Percentiles rank a stretch among this genome's conserved stretches.
phyloP scores from a whole-genome alignment of 2,113 vertebrate species.

The Asarcornis scutulata region DNA sequence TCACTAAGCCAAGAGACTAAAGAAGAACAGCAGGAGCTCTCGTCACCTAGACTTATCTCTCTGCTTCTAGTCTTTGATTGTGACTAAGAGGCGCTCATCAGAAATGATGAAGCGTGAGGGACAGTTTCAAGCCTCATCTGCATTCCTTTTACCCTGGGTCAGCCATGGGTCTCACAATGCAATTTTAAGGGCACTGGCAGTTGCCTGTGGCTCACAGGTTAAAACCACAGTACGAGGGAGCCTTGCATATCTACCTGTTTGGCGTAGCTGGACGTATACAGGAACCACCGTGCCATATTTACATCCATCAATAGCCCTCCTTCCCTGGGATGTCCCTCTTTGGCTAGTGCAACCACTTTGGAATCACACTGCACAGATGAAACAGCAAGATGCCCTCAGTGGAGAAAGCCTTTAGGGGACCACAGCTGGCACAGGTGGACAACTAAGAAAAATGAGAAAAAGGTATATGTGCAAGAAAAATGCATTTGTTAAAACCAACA shows the following conservation, averaged over 20 bases:
- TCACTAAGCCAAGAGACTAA: not conserved
- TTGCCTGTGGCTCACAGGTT: not conserved
- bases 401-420: not conserved
- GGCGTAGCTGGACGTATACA: too few species aligned
- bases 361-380: not conserved
- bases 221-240: not conserved
- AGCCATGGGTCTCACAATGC: not conserved
- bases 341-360: not conserved
- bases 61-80: not conserved
- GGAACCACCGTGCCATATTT: not conserved
- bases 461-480: not conserved
- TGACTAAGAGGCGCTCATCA: not conserved
- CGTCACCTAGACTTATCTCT: not conserved
- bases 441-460: conserved; percentile 25
- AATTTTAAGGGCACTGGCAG: not conserved
- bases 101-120: not conserved
- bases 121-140: not conserved
- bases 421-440: not conserved
- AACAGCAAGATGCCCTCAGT: not conserved
- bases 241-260: not conserved
- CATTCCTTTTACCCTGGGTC: not conserved
- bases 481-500: not conserved
- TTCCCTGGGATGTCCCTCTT: not conserved
- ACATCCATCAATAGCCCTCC: not conserved
- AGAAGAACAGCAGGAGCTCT: conserved; percentile 34